phyloP scores from a whole-genome alignment of 2,888 invertebrate species.

The Ditylenchus weischeri region DNA sequence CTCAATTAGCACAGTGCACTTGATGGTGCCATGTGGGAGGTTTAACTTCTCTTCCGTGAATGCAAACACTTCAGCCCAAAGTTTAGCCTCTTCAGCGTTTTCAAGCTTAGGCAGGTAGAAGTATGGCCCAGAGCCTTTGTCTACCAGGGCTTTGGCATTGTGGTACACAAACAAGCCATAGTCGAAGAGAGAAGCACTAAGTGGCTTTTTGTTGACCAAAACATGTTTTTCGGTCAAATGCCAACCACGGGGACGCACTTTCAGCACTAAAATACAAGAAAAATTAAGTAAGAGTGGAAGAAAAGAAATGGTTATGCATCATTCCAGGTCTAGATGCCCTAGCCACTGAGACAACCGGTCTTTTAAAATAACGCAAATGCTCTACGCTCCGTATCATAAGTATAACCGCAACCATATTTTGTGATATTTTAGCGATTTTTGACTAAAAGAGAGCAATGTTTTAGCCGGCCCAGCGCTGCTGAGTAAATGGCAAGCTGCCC shows the following conservation, averaged over 20 bases:
- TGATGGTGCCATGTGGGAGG: constrained; percentile 68
- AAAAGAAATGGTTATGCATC: too few relatives aligned
- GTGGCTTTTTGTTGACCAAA: constrained; percentile 55
- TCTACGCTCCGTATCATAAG: too few relatives aligned
- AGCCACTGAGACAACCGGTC: too few relatives aligned
- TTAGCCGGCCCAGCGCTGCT: too few relatives aligned
- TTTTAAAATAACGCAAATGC: too few relatives aligned
- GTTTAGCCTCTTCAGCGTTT: constrained; percentile 67
- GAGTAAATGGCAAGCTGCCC: too few relatives aligned
- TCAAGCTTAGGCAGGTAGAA: constrained; percentile 72
- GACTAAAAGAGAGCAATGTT: too few relatives aligned
- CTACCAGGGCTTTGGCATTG: constrained; percentile 65
- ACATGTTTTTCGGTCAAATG: constrained; percentile 69
- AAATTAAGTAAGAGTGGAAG: too few relatives aligned
- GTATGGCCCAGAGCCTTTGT: constrained; percentile 68
- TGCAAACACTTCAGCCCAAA: constrained; percentile 72
- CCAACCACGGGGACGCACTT: constrained; percentile 73
- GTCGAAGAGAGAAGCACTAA: constrained; percentile 71
- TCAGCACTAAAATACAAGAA: constrained; percentile 61
- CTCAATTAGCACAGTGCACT: constrained; percentile 73
- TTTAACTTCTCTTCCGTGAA: constrained; percentile 67
- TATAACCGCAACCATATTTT: too few relatives aligned
- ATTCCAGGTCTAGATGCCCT: too few relatives aligned
- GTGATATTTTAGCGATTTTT: too few relatives aligned
- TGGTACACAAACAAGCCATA: constrained; percentile 71